Base-by-base conservation (phyloP, 2,888 invertebrate species). In the Unio delphinus region DNA sequence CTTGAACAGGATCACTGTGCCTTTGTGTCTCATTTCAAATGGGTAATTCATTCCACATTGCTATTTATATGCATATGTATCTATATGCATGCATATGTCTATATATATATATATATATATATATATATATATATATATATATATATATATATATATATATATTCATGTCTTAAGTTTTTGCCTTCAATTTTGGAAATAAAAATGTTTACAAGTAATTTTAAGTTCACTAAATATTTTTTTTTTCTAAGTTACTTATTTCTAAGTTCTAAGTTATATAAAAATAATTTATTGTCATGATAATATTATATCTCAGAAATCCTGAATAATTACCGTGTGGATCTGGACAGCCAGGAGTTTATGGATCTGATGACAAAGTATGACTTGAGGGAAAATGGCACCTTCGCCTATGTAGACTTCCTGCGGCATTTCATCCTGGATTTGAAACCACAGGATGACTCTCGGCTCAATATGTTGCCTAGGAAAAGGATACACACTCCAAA, bases 351-450 rank as follows among this genome's bases (percentile, higher is more conserved):
- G 57, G 87, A 88, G 56, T 82, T 88, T 67, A 76, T 81, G 26
- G 81, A 83, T 68, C 67, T 89, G 66, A 77, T 84, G 68, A 83
- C 83, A 20, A 89, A 89, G 72, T 89, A 87, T 75, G 89, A 89
- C 73, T 67, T 88, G 57, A 78, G 83, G 59, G 88, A 87, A 65
- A 84, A 86, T 72, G 87, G 86, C 54, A 76, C 75, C 4, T 87
- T 89, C 77, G 81, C 82, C 68, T 89, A 89, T 72, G 71, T 76
- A 1, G 86, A 89, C 61, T 88, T 89, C 79, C 83, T 89, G 30
- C 81, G 87, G 0, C 86, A 89, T 72, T 88, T 89, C 71, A 82
- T 89, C 57, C 67, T 89, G 20, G 75, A 81, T 66, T 71, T 86
- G 64, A 83, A 84, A 65, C 80, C 81, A 18, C 74, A 78, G 57